Percentiles rank a stretch among this genome's conserved stretches.
phyloP scores from a whole-genome alignment of 2,113 vertebrate species.

The Anser brachyrhynchus region DNA sequence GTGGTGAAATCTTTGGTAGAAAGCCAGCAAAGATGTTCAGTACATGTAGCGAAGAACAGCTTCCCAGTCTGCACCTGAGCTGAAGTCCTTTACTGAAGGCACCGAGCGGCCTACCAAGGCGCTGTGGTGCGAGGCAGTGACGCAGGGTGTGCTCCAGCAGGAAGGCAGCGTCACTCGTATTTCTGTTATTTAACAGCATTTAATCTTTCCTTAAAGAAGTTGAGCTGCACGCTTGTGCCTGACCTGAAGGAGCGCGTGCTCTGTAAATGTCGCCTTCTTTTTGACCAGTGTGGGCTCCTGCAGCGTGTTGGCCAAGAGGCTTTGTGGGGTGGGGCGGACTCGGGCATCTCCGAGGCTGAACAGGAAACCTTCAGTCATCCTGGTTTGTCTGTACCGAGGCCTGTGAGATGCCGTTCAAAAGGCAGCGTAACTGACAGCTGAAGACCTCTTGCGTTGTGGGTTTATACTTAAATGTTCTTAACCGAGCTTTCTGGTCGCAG shows the following conservation, averaged over 20 bases:
- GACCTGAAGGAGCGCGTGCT: accelerated
- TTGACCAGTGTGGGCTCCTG: accelerated
- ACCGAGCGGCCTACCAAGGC: neutral
- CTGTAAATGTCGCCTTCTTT: neutral
- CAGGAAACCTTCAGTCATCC: neutral
- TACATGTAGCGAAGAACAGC: neutral
- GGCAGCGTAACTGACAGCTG: accelerated
- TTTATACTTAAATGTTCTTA: neutral
- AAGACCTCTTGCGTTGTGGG: neutral
- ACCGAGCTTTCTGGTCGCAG: accelerated
- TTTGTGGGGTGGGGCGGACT: neutral
- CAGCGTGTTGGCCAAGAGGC: neutral
- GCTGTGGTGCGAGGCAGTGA: neutral
- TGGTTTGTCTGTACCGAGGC: accelerated
- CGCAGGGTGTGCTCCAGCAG: accelerated
- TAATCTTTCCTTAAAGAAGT: neutral
- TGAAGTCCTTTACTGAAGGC: neutral
- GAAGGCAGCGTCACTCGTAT: accelerated
- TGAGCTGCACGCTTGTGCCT: neutral
- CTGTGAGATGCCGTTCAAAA: accelerated
- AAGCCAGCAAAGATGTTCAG: accelerated
- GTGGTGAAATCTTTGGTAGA: neutral
- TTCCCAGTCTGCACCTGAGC: neutral
- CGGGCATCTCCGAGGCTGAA: neutral
- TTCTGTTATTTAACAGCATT: no score